Conservation (phyloP, 2,888 invertebrate species). For the Sycophila texana region DNA sequence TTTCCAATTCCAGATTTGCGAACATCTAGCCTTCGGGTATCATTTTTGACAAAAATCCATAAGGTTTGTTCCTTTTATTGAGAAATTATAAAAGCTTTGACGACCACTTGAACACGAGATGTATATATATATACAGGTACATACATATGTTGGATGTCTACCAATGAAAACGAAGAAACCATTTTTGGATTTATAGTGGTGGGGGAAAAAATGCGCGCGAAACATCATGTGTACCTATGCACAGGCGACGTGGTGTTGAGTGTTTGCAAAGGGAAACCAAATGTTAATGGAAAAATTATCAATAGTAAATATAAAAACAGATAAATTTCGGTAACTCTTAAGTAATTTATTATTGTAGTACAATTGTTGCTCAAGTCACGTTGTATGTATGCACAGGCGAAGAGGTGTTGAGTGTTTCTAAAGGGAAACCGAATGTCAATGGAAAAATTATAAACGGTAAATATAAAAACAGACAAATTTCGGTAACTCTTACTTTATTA, state of each 20-base stretch:
- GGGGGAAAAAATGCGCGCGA: slow-evolving; percentile 45
- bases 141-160: neutral
- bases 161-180: slow-evolving; percentile 20
- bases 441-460: neutral
- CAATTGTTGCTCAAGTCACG: too few relatives aligned
- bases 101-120: too few relatives aligned
- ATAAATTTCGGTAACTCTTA: neutral
- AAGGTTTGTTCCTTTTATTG: too few relatives aligned
- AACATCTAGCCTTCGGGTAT: too few relatives aligned
- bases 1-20: too few relatives aligned
- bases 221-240: slow-evolving; percentile 27
- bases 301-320: neutral
- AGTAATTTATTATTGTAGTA: too few relatives aligned
- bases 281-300: neutral
- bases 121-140: too few relatives aligned
- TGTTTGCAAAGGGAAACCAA: neutral
- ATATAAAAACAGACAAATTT: neutral
- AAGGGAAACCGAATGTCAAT: neutral
- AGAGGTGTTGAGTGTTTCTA: neutral
- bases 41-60: too few relatives aligned
- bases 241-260: too few relatives aligned
- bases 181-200: neutral
- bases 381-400: too few relatives aligned
- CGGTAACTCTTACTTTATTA: neutral
- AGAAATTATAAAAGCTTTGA: too few relatives aligned